These are phyloP conservation scores for Diploscapter pachys DNA, from an alignment of 1,140 invertebrate genomes.

Conservation along the genomic window DNA sequence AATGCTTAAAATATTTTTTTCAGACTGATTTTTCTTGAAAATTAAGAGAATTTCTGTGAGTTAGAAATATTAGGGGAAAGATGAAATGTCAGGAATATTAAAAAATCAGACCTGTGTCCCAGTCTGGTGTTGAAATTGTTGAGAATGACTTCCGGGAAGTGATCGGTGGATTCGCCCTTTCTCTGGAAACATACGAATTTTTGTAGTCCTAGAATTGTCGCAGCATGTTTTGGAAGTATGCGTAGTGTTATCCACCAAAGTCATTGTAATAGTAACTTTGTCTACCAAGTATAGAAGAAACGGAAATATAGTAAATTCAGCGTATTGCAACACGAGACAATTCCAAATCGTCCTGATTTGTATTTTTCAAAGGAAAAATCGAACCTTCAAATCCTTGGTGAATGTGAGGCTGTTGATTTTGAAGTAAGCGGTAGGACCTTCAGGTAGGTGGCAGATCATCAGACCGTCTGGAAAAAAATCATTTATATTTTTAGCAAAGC, in stretches of 20 bases:
- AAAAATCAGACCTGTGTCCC: conserved; percentile 68
- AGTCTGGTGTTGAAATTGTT: conserved; percentile 93
- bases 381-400: conserved; percentile 63
- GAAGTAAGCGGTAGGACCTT: conserved; percentile 88
- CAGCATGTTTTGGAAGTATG: too few relatives aligned
- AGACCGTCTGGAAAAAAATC: conserved; percentile 70
- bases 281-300: too few relatives aligned
- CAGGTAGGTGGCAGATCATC: conserved; percentile 84
- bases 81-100: background rate
- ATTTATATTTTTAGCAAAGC: too few relatives aligned
- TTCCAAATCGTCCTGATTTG: too few relatives aligned
- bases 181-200: conserved; percentile 28
- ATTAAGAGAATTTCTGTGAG: background rate
- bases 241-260: too few relatives aligned
- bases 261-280: too few relatives aligned
- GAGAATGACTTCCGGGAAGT: conserved; percentile 82
- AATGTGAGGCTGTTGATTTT: conserved; percentile 64
- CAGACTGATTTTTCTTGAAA: background rate
- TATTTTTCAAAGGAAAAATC: too few relatives aligned
- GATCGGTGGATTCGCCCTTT: conserved; percentile 53
- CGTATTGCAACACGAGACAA: too few relatives aligned
- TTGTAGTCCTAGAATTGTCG: too few relatives aligned
- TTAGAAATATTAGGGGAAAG: background rate
- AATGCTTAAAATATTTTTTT: conserved; percentile 61
- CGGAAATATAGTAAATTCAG: too few relatives aligned